phyloP scores from a whole-genome alignment of 2,888 invertebrate species.

The Dascillus cervinus region DNA sequence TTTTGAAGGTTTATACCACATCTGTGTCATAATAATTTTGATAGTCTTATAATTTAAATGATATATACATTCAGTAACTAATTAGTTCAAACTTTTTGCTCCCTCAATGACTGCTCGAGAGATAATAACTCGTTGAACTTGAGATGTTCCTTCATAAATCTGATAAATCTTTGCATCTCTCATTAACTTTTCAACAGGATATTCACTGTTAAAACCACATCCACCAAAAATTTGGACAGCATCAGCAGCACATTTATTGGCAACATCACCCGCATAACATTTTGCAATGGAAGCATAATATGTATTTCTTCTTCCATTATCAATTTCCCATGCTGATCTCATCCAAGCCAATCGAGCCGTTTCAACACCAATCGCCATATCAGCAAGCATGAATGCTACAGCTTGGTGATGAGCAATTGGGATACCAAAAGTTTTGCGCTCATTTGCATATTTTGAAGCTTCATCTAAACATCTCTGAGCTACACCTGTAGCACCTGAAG shows the following conservation, averaged over 20 bases:
- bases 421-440: conserved; percentile 90
- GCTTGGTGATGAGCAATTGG: conserved; percentile 79
- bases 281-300: conserved; percentile 91
- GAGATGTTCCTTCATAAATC: conserved; percentile 96
- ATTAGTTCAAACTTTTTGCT: conserved; percentile 35
- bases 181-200: conserved; percentile 98
- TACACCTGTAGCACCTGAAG: conserved; percentile 83
- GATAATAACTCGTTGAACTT: conserved; percentile 93
- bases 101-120: conserved; percentile 60
- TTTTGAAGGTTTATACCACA: neutral
- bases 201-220: conserved; percentile 92
- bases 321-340: conserved; percentile 84
- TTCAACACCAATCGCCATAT: conserved; percentile 90
- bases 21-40: no score
- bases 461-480: conserved; percentile 89
- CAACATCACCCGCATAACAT: conserved; percentile 84
- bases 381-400: conserved; percentile 89
- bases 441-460: conserved; percentile 83
- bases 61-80: no score
- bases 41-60: no score
- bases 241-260: conserved; percentile 89
- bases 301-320: conserved; percentile 74
- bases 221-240: conserved; percentile 96
- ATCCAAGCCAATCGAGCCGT: conserved; percentile 80
- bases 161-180: conserved; percentile 98